A percentile compares a stretch with the other conserved stretches of the same genome.
phyloP scores from a whole-genome alignment of 2,888 invertebrate genomes.

The Tineola bisselliella region DNA sequence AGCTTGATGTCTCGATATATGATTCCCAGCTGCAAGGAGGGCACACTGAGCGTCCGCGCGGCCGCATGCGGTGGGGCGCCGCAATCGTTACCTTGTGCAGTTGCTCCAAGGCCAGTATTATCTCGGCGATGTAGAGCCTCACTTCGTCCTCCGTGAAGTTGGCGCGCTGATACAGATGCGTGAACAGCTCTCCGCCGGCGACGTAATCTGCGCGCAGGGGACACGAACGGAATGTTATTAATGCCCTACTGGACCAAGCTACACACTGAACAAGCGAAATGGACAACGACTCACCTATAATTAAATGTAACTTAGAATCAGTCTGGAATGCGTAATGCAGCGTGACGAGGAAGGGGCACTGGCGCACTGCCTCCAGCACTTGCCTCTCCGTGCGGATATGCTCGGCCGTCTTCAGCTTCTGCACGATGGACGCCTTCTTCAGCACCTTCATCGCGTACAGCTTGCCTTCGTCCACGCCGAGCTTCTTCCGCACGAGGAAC shows the following conservation, averaged over 20 bases:
- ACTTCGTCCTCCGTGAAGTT: slow-evolving; percentile 92
- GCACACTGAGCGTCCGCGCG: too few species aligned
- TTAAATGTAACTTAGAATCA: slow-evolving; percentile 94
- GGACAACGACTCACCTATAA: slow-evolving; percentile 79
- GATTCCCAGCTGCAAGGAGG: slow-evolving; percentile 87
- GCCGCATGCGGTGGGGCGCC: too few species aligned
- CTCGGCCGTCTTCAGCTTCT: slow-evolving; percentile 94
- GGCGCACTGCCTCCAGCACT: slow-evolving; percentile 93
- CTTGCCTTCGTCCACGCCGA: slow-evolving; percentile 85
- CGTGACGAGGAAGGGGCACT: slow-evolving; percentile 95
- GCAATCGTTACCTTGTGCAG: slow-evolving; percentile 80
- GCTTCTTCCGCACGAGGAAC: slow-evolving; percentile 92
- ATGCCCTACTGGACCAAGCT: too few species aligned
- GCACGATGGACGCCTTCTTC: slow-evolving; percentile 94
- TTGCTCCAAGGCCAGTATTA: slow-evolving; percentile 93
- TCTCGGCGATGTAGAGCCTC: slow-evolving; percentile 94
- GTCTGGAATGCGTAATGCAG: slow-evolving; percentile 99
- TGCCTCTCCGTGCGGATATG: slow-evolving; percentile 94
- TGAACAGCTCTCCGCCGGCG: slow-evolving; percentile 96
- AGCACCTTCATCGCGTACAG: slow-evolving; percentile 98
- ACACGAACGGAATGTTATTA: too few species aligned
- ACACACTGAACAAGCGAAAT: too few species aligned
- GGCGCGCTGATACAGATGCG: slow-evolving; percentile 94
- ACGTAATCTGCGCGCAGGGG: slow-evolving; percentile 84
- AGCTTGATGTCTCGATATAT: slow-evolving; percentile 98